Conservation (phyloP, 1,140 invertebrate genomes). For the Ips typographus region DNA sequence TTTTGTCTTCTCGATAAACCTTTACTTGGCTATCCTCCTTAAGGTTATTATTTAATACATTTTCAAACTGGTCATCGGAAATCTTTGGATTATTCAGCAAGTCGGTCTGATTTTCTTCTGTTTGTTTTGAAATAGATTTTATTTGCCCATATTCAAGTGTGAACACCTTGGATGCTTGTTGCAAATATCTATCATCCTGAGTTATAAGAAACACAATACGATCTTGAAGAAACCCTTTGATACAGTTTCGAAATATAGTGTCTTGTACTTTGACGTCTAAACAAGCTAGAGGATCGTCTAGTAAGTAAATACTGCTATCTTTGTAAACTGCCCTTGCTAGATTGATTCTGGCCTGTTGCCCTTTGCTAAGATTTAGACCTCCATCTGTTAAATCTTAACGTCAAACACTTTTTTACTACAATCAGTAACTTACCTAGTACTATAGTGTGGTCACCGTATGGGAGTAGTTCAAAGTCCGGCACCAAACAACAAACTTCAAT, state of each 20-base stretch:
- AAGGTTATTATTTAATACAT: slow-evolving; percentile 3
- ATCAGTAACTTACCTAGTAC: slow-evolving; percentile 70
- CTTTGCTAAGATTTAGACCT: slow-evolving; percentile 76
- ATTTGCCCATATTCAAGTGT: slow-evolving; percentile 61
- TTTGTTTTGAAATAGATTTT: slow-evolving; percentile 50
- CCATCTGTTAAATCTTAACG: slow-evolving; percentile 62
- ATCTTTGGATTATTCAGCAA: background rate
- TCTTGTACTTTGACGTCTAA: slow-evolving; percentile 82
- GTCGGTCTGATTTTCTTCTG: background rate
- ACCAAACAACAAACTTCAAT: slow-evolving; percentile 73
- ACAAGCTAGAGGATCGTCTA: slow-evolving; percentile 81
- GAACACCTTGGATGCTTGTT: slow-evolving; percentile 70
- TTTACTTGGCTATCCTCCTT: slow-evolving; percentile 8
- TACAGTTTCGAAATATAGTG: slow-evolving; percentile 75
- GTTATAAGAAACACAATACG: slow-evolving; percentile 73
- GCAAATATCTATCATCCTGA: slow-evolving; percentile 84
- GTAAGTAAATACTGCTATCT: slow-evolving; percentile 73
- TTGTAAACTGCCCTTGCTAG: slow-evolving; percentile 81
- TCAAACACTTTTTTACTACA: slow-evolving; percentile 76
- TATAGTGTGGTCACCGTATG: slow-evolving; percentile 85
- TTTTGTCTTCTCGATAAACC: slow-evolving; percentile 31
- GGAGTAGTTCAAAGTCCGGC: slow-evolving; percentile 82
- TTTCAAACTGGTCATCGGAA: slow-evolving; percentile 5
- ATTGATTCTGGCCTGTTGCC: slow-evolving; percentile 89
- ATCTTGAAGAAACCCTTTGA: slow-evolving; percentile 66